Conservation (phyloP, 2,797 vertebrate genomes). For the Setipinna tenuifilis region DNA sequence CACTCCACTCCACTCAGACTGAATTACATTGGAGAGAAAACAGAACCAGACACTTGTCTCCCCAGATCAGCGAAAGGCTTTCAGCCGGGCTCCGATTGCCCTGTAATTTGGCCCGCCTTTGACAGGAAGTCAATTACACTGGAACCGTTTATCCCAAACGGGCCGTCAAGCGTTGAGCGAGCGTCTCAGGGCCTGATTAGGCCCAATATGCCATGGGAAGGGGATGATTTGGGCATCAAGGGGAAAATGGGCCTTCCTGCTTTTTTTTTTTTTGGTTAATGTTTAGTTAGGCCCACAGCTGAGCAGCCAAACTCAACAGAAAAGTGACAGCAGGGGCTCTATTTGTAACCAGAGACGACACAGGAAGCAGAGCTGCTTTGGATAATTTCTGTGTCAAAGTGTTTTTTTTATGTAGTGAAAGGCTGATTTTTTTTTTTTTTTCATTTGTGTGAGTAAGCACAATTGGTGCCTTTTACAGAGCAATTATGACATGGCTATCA, state of each 20-base stretch:
- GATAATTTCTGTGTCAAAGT: background rate
- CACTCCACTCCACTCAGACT: background rate
- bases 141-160: slow-evolving; percentile 17
- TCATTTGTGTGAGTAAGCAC: background rate
- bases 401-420: background rate
- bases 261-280: slow-evolving; percentile 14
- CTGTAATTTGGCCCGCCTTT: slow-evolving; percentile 15
- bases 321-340: background rate
- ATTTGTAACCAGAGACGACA: background rate
- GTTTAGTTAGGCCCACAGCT: slow-evolving; percentile 10
- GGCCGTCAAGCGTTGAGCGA: slow-evolving; percentile 1
- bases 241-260: slow-evolving; percentile 4
- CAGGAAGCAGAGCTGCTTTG: background rate
- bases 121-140: slow-evolving; percentile 24
- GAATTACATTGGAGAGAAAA: slow-evolving; percentile 16
- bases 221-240: slow-evolving; percentile 20
- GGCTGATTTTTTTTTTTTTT: background rate
- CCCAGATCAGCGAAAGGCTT: slow-evolving; percentile 9
- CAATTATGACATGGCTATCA: background rate
- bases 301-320: background rate
- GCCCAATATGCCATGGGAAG: slow-evolving; percentile 18
- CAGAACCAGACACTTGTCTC: slow-evolving; percentile 26
- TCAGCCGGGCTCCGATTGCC: slow-evolving; percentile 11
- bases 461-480: background rate
- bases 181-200: slow-evolving; percentile 19